Evolutionary conservation across 2,797 vertebrate genomes (phyloP), one percentile per base, ranked within the genome.

Genomic region (Rhynchotus rufescens): DNA sequence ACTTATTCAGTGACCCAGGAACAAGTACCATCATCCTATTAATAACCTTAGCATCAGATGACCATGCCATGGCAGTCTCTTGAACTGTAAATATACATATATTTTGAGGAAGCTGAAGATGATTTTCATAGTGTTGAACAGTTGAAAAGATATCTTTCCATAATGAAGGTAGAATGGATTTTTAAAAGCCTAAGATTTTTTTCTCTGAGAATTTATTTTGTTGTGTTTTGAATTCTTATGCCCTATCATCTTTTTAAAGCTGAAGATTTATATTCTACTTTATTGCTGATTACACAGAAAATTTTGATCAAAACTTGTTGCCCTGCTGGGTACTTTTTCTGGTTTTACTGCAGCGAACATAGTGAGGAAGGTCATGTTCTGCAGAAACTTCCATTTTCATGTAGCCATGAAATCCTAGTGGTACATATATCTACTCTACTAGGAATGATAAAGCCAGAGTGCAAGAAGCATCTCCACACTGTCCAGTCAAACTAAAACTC

Each of bases 1-100:
- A 60, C 88, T 94, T 96, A 89, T 78, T 95, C 95, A 5, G 44
- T 97, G 96, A 96, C 95, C 96, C 94, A 69, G 75, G 90, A 90
- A 96, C 87, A 93, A 92, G 71, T 28, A 57, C 74, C 71, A 95
- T 96, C 82, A 91, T 95, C 84, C 91, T 94, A 90, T 89, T 94
- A 94, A 89, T 92, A 91, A 62, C 88, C 90, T 95, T 64, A 94
- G 77, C 79, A 88, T 84, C 91, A 94, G 85, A 82, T 79, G 90
- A 93, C 94, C 23, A 57, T 82, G 65, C 76, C 89, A 56, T 54
- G 64, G 23, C 80, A 95, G 57, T 80, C 56, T 81, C 81, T 93
- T 93, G 93, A 95, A 88, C 89, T 66, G 4, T 65, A 47, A 12
- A 47, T 34, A 30, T 44, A 23, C 45, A 34, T 60, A 75, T 66